These are phyloP conservation scores for Shinisaurus crocodilurus DNA, from an alignment of 2,113 vertebrate species.

Conservation along the genomic window DNA sequence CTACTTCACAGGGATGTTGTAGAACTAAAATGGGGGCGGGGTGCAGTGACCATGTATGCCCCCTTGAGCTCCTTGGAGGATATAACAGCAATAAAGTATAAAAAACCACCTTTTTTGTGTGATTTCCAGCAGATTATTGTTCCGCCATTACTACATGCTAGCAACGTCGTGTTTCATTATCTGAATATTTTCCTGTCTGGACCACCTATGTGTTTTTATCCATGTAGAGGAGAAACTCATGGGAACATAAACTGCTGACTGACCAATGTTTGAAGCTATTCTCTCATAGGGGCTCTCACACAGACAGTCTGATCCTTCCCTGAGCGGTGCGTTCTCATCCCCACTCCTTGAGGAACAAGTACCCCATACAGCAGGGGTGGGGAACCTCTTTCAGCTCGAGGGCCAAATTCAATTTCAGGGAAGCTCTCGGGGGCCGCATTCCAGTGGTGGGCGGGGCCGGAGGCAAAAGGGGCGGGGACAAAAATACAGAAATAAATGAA, in stretches of 20 bases:
- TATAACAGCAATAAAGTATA: background rate
- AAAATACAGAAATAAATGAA: no score
- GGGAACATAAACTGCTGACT: background rate
- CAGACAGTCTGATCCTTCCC: no score
- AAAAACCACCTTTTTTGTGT: background rate
- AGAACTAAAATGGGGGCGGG: background rate
- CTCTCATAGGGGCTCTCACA: background rate
- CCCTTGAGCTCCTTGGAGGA: background rate
- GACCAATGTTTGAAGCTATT: background rate
- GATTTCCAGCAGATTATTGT: background rate
- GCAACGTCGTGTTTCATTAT: background rate
- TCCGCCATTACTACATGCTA: background rate
- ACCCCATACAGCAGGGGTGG: no score
- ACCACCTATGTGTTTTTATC: background rate
- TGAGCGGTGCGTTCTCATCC: background rate
- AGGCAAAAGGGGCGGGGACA: no score
- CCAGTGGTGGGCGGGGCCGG: no score
- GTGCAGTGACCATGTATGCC: background rate
- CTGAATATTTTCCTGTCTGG: background rate
- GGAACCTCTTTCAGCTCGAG: no score
- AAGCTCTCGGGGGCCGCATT: no score
- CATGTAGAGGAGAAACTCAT: background rate
- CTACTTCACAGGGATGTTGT: background rate
- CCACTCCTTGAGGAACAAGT: background rate
- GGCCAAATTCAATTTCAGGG: no score